A percentile compares a stretch with the other conserved stretches of the same genome.
Evolutionary conservation across 92 coral and sea anemone species (phyloP).

Genomic region (Blastomussa wellsi): DNA sequence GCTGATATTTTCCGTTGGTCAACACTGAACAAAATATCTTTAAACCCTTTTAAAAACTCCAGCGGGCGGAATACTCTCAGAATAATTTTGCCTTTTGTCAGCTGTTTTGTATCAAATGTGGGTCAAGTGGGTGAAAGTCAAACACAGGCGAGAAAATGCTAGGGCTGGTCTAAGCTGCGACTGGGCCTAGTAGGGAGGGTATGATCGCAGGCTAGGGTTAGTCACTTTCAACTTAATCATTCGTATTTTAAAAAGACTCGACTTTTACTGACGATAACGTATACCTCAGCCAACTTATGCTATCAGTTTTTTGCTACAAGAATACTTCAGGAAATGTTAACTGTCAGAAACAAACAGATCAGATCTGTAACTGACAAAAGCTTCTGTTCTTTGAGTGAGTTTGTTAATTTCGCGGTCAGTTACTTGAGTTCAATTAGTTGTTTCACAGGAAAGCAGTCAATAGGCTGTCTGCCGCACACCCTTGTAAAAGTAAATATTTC

Average conservation of each 20-base stretch:
- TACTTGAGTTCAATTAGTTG: slow-evolving; percentile 16
- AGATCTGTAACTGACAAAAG: neutral
- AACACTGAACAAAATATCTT: slow-evolving; percentile 14
- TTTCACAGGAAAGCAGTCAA: slow-evolving; percentile 5
- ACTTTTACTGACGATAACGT: neutral
- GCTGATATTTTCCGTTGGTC: slow-evolving; percentile 8
- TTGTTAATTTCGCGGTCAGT: neutral
- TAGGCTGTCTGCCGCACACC: slow-evolving; percentile 1
- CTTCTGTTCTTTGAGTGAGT: neutral
- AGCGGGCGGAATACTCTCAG: neutral
- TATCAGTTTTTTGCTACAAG: neutral
- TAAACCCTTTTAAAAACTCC: neutral
- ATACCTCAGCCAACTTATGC: neutral
- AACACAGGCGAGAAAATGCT: neutral
- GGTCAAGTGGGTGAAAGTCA: neutral
- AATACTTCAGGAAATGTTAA: neutral
- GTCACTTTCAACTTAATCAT: neutral
- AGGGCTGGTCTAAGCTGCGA: too few relatives aligned
- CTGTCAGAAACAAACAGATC: neutral
- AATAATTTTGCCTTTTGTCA: neutral
- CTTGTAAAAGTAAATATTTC: slow-evolving; percentile 9
- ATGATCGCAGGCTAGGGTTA: neutral
- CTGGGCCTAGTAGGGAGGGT: too few relatives aligned
- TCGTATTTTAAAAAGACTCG: neutral
- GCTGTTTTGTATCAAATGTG: neutral